phyloP scores from a whole-genome alignment of 2,113 vertebrate species.

The Myrmecophaga tridactyla region DNA sequence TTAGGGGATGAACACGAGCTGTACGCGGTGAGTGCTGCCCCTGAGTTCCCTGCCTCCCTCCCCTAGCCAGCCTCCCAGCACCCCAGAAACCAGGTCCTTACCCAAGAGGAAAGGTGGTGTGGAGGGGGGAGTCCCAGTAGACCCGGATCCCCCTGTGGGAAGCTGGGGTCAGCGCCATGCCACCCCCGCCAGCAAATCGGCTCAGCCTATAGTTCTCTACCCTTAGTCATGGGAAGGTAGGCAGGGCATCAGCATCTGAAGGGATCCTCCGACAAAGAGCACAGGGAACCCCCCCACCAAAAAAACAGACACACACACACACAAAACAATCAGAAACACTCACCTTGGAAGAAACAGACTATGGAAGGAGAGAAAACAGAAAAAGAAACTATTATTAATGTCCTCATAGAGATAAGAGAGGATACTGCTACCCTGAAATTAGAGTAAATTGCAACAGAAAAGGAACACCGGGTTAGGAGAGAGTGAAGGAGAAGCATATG shows the following conservation, averaged over 20 bases:
- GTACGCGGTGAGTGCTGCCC: rapidly evolving
- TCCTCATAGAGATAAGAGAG: not conserved
- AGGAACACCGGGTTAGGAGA: not conserved
- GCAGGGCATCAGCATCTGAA: not conserved
- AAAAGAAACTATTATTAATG: not conserved
- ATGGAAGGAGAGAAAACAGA: too few species aligned
- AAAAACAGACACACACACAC: too few species aligned
- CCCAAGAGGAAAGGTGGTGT: too few species aligned
- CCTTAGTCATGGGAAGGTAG: not conserved
- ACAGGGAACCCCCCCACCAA: not conserved
- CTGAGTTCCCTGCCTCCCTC: too few species aligned
- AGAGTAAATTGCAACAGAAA: not conserved
- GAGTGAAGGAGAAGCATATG: not conserved
- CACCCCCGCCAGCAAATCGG: rapidly evolving
- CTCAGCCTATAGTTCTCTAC: not conserved
- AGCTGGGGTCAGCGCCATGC: rapidly evolving
- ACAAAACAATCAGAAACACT: not conserved
- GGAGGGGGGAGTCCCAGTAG: too few species aligned
- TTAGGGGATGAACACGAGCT: not conserved
- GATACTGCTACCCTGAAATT: not conserved
- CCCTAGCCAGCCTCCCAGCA: too few species aligned
- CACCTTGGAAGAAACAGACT: not conserved
- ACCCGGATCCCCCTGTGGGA: not conserved
- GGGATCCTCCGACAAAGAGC: not conserved
- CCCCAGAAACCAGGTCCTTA: too few species aligned